Conservation (phyloP, 92 coral and sea anemone species). For the Desmophyllum pertusum region DNA sequence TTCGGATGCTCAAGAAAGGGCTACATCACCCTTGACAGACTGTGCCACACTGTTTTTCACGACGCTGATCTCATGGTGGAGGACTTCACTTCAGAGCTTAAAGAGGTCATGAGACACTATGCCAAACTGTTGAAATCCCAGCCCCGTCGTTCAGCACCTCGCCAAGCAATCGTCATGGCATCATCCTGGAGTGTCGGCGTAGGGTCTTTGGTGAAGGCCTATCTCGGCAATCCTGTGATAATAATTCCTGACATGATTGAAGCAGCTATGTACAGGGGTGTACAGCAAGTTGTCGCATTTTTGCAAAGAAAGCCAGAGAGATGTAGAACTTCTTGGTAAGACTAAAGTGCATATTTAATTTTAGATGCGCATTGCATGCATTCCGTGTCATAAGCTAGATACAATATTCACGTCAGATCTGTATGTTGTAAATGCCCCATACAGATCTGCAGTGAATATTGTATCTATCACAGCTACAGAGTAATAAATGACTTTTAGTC, state of each 20-base stretch:
- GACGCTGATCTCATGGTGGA: slow-evolving; percentile 89
- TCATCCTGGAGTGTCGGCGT: slow-evolving; percentile 88
- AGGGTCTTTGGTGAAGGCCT: slow-evolving; percentile 83
- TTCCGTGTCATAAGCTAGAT: no score
- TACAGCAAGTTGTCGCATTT: slow-evolving; percentile 68
- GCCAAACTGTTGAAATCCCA: slow-evolving; percentile 71
- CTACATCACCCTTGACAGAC: slow-evolving; percentile 70
- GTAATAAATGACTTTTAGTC: no score
- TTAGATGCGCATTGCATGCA: no score
- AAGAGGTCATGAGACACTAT: slow-evolving; percentile 88
- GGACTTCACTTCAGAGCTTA: slow-evolving; percentile 79
- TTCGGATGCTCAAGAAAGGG: slow-evolving; percentile 81
- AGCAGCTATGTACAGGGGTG: slow-evolving; percentile 81
- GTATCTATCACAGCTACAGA: no score
- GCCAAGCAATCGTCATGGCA: slow-evolving; percentile 86
- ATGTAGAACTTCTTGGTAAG: slow-evolving; percentile 63
- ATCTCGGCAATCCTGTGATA: slow-evolving; percentile 85
- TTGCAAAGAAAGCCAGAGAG: slow-evolving; percentile 68
- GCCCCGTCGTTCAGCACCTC: slow-evolving; percentile 81
- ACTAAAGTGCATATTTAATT: no score
- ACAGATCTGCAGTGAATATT: no score
- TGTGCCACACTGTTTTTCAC: slow-evolving; percentile 89
- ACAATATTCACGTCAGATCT: no score
- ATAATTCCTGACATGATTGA: slow-evolving; percentile 82
- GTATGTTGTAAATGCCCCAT: no score